These are phyloP conservation scores for Discoglossus pictus DNA, from an alignment of 2,797 vertebrate genomes.

Conservation along the genomic window DNA sequence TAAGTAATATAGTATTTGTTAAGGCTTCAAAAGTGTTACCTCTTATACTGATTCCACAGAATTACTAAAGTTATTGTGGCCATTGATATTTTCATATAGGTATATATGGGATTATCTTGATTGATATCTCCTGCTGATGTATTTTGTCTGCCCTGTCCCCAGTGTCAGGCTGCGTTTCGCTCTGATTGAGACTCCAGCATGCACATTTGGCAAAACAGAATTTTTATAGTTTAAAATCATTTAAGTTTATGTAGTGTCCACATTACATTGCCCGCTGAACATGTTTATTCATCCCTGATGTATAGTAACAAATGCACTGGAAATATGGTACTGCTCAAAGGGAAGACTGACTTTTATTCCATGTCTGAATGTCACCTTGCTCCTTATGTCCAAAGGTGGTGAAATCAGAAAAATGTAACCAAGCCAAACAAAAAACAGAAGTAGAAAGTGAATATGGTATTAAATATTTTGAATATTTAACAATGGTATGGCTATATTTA, in stretches of 20 bases:
- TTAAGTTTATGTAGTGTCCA: constrained; percentile 13
- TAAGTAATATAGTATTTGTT: too few relatives aligned
- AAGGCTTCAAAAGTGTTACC: too few relatives aligned
- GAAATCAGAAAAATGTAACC: too few relatives aligned
- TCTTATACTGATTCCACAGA: too few relatives aligned
- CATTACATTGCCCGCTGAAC: constrained; percentile 13
- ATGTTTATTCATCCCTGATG: background rate
- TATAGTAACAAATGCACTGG: background rate
- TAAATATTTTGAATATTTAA: too few relatives aligned
- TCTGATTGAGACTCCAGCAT: background rate
- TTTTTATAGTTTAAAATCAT: constrained; percentile 18
- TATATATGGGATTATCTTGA: background rate
- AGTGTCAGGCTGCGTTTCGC: background rate
- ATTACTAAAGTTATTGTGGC: too few relatives aligned
- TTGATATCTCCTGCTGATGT: background rate
- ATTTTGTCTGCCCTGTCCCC: background rate
- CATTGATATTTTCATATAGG: background rate
- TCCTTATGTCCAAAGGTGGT: too few relatives aligned
- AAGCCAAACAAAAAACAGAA: too few relatives aligned
- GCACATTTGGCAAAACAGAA: constrained; percentile 5
- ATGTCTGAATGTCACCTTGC: too few relatives aligned
- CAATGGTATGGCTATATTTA: too few relatives aligned
- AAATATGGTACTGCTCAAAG: background rate
- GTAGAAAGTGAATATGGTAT: too few relatives aligned
- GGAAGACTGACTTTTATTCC: too few relatives aligned